Conservation (phyloP, 37 sponge, comb jelly and placozoan genomes). For the Agelas oroides region DNA sequence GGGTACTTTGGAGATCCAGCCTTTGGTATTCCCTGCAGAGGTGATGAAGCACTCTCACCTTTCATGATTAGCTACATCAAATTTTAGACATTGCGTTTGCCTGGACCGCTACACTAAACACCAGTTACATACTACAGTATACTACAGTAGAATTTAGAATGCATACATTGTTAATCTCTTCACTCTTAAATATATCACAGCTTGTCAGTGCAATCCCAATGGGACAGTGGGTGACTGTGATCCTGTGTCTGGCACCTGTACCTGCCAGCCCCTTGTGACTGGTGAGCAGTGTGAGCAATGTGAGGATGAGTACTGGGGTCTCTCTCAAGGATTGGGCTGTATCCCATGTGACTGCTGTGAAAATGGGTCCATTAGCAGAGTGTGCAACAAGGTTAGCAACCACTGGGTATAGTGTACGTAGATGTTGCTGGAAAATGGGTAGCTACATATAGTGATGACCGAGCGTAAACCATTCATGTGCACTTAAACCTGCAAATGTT, state of each 20-base stretch:
- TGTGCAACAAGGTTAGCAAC: conserved; percentile 30
- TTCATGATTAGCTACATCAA: too few species aligned
- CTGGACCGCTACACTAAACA: too few species aligned
- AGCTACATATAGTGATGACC: too few species aligned
- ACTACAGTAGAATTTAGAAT: too few species aligned
- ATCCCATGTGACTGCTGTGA: conserved; percentile 63
- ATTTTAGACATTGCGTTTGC: too few species aligned
- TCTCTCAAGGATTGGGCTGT: conserved; percentile 41
- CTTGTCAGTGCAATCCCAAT: conserved; percentile 52
- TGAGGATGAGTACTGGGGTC: conserved; percentile 40
- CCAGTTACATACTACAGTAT: too few species aligned
- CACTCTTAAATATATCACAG: too few species aligned
- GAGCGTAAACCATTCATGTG: too few species aligned
- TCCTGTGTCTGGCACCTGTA: conserved; percentile 36
- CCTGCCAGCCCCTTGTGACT: conserved; percentile 37
- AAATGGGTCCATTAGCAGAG: conserved; percentile 45
- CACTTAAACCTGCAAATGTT: too few species aligned
- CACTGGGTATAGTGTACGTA: not conserved
- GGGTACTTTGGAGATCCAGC: conserved; percentile 77
- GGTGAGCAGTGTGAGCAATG: conserved; percentile 51
- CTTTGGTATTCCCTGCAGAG: conserved; percentile 43
- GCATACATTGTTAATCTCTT: too few species aligned
- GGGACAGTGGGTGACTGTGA: conserved; percentile 56
- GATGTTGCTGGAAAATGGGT: too few species aligned
- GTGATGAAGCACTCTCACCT: conserved; percentile 52